Conservation (phyloP, 2,113 vertebrate species). For the Ia io region DNA sequence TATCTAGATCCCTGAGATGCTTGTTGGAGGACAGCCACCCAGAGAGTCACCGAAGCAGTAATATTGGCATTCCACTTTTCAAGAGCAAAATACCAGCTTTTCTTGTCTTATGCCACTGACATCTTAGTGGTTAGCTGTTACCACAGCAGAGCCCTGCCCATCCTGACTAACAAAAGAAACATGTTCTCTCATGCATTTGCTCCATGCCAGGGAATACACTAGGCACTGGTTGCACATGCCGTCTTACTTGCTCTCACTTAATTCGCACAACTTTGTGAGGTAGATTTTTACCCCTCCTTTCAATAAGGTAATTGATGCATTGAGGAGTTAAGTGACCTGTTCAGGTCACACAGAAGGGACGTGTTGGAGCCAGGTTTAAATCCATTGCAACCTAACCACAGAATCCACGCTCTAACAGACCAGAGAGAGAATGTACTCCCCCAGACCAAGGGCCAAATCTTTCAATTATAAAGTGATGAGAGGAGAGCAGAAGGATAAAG, state of each 20-base stretch:
- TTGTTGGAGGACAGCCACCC: not conserved
- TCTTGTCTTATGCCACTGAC: not conserved
- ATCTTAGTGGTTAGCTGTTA: not conserved
- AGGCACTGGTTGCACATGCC: not conserved
- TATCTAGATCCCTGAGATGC: not conserved
- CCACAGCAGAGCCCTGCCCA: not conserved
- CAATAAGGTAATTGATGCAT: not conserved
- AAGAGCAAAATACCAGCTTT: not conserved
- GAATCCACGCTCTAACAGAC: not conserved
- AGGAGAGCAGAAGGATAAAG: not conserved
- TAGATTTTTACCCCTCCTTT: not conserved
- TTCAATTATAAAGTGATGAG: not conserved
- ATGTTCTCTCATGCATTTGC: not conserved
- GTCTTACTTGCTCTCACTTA: not conserved
- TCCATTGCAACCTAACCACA: not conserved
- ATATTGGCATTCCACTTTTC: not conserved
- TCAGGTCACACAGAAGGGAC: not conserved
- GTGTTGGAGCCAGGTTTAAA: not conserved
- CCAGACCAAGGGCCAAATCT: not conserved
- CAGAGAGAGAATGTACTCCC: not conserved
- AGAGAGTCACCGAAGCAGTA: not conserved
- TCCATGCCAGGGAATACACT: not conserved
- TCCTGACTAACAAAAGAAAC: not conserved
- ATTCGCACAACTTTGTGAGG: not conserved
- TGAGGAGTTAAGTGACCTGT: not conserved